Conservation (phyloP, 2,113 vertebrate genomes). For the Camelus dromedarius region DNA sequence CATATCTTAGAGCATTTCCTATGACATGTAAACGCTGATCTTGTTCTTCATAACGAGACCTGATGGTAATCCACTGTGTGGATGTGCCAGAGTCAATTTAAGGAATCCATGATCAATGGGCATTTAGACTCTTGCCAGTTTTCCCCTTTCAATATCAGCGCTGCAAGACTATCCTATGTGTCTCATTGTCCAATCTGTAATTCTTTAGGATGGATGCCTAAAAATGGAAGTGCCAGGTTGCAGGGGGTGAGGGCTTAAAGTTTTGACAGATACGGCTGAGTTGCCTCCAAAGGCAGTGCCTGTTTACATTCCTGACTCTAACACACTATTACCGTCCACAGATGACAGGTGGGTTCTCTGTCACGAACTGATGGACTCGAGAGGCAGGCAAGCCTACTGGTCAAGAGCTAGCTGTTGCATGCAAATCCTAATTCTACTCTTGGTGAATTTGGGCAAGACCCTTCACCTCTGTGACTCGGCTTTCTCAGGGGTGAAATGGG, state of each 20-base stretch:
- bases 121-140: not conserved
- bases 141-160: not conserved
- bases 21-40: not conserved
- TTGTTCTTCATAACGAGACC: not conserved
- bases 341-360: not conserved
- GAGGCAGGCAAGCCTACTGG: not conserved
- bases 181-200: not conserved
- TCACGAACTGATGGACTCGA: not conserved
- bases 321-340: not conserved
- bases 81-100: not conserved
- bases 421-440: not conserved
- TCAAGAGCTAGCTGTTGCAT: not conserved
- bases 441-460: not conserved
- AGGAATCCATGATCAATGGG: not conserved
- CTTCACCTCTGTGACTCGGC: not conserved
- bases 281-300: not conserved
- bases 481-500: not conserved
- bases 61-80: not conserved
- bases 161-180: not conserved
- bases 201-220: not conserved
- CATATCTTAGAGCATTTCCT: not conserved
- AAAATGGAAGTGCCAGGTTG: not conserved
- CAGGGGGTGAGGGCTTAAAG: not conserved
- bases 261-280: not conserved
- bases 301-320: not conserved